These are phyloP conservation scores for Netelia fuscicornis DNA, from an alignment of 2,888 invertebrate genomes.

Conservation along the genomic window DNA sequence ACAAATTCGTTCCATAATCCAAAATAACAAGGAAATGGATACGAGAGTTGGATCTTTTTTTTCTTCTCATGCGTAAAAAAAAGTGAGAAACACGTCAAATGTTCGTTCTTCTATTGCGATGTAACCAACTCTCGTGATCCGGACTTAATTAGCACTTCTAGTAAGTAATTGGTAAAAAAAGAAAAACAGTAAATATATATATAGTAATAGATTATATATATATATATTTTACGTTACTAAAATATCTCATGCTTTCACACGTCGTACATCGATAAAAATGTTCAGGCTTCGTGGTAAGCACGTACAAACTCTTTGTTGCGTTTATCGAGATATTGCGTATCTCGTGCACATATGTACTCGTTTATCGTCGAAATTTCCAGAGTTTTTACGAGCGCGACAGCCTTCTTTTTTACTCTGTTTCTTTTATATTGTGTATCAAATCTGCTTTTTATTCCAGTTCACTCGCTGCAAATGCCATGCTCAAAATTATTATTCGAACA, in stretches of 20 bases:
- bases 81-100: too few species aligned
- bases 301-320: conserved; percentile 63
- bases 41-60: conserved; percentile 5
- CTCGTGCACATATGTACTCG: conserved; percentile 2
- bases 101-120: not conserved
- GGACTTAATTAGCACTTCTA: conserved; percentile 63
- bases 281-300: conserved; percentile 60
- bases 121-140: conserved; percentile 28
- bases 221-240: conserved; percentile 63
- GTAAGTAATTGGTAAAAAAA: conserved; percentile 40
- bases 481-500: conserved; percentile 78
- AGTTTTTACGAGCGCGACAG: conserved; percentile 64
- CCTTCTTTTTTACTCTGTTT: conserved; percentile 20
- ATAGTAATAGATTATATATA: conserved; percentile 7
- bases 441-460: conserved; percentile 40
- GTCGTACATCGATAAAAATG: conserved; percentile 61
- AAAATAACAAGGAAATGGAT: not conserved
- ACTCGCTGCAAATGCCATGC: conserved; percentile 81
- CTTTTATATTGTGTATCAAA: conserved; percentile 12
- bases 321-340: not conserved
- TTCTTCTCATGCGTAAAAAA: not conserved
- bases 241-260: conserved; percentile 65
- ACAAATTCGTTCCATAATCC: not conserved
- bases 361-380: conserved; percentile 33
- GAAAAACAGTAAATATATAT: conserved; percentile 29